Base-by-base conservation (phyloP, 2,797 vertebrate species). In the Pangasius krempfi region DNA sequence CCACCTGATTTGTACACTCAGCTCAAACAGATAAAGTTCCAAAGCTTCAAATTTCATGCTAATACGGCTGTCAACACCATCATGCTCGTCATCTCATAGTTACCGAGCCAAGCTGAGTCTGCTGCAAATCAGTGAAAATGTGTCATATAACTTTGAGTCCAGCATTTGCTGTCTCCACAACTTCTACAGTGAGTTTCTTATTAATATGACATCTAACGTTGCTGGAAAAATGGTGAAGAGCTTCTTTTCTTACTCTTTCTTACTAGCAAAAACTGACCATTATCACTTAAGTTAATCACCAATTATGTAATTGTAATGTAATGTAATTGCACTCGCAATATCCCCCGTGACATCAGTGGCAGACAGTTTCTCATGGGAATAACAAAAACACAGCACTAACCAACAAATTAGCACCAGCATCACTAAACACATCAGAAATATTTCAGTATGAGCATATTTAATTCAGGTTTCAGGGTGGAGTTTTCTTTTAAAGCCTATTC, bases 21-120 rank as follows among this genome's bases (percentile, higher is more conserved):
- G 79, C 79, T 25, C 30, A 81, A 33, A 56, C 79, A 62, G 33
- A 80, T 30, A n/a, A 25, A 73, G 73, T 56, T 79, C 44, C 44
- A 79, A 79, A 54, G 50, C 6, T 20, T 33, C 6, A 14, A 81
- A 14, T 20, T 56, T 30, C 25, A 52, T 78, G 14, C 27, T 56
- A 33, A 54, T 13, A 7, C 3, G 0, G 6, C 50, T 0, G 22
- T 60, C 56, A 44, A 40, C 18, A 25, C 79, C 22, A 7, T 60
- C 12, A 13, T 27, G 33, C 22, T 81, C 0, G 3, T 81, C 56
- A 40, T 81, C 33, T 14, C 33, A 5, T 3, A 81, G 25, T 40
- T 10, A 30, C 8, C 16, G 8, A 79, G 7, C n/a, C 6, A 3
- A 79, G 76, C 12, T 4, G 73, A 76, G 25, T 20, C 54, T 40